Conservation (phyloP, 1,140 invertebrate genomes). For the Trachelipus rathkii region DNA sequence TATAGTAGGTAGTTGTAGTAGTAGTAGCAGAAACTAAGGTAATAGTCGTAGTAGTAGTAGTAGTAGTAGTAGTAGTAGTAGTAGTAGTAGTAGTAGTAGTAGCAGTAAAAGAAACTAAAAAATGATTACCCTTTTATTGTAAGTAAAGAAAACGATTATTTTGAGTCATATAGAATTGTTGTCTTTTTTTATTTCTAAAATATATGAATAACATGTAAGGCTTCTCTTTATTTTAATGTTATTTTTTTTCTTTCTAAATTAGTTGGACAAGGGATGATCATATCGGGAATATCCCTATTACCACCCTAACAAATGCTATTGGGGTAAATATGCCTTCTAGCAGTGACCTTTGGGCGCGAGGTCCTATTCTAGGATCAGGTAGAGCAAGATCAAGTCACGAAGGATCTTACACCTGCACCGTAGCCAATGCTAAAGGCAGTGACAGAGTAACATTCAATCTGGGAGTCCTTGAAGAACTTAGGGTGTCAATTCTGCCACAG, state of each 20-base stretch:
- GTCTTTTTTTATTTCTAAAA: too few species aligned
- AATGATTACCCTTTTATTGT: too few species aligned
- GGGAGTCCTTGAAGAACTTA: conserved; percentile 13
- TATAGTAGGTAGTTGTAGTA: too few species aligned
- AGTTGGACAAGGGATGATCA: background rate
- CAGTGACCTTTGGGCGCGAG: conserved; percentile 22
- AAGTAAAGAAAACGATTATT: too few species aligned
- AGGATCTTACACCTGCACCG: conserved; percentile 12
- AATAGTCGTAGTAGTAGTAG: too few species aligned
- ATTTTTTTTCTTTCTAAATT: background rate
- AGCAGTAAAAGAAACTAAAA: too few species aligned
- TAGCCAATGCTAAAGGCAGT: conserved; percentile 21
- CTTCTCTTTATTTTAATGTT: too few species aligned
- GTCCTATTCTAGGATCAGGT: conserved; percentile 18
- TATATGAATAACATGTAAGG: too few species aligned
- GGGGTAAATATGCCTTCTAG: background rate
- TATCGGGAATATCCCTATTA: background rate
- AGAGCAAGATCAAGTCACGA: background rate
- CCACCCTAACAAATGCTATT: background rate
- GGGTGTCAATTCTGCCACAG: conserved; percentile 18
- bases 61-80: too few species aligned
- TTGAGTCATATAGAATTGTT: too few species aligned
- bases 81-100: too few species aligned
- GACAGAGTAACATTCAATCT: conserved; percentile 27
- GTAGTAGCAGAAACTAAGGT: too few species aligned